Evolutionary conservation across 2,797 vertebrate genomes (phyloP).

Genomic region (Falco peregrinus): DNA sequence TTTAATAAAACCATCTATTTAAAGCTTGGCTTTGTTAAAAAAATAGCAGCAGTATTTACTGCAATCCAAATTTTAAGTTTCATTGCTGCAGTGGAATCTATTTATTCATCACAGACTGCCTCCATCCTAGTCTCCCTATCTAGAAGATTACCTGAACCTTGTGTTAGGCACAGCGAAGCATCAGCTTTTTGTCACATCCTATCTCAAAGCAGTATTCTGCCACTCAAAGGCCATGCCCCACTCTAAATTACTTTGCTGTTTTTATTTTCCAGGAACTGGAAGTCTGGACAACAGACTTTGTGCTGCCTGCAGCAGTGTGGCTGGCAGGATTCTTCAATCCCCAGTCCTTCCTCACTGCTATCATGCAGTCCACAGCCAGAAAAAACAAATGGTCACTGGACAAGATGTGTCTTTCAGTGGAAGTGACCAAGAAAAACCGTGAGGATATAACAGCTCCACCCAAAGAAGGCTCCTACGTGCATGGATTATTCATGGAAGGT

Average conservation of each 20-base stretch:
- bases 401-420: slow-evolving; percentile 78
- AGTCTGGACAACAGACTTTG: slow-evolving; percentile 77
- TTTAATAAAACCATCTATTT: neutral
- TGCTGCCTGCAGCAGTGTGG: slow-evolving; percentile 76
- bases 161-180: neutral
- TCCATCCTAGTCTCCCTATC: neutral
- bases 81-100: neutral
- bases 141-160: neutral
- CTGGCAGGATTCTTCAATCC: slow-evolving; percentile 80
- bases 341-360: slow-evolving; percentile 79
- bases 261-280: slow-evolving; percentile 74
- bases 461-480: slow-evolving; percentile 73
- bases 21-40: neutral
- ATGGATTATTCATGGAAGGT: slow-evolving; percentile 81
- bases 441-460: slow-evolving; percentile 77
- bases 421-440: slow-evolving; percentile 76
- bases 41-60: neutral
- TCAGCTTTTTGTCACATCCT: neutral
- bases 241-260: neutral
- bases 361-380: slow-evolving; percentile 80
- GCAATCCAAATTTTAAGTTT: neutral
- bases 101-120: neutral
- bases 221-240: neutral
- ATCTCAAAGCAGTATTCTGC: neutral
- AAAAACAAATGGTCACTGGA: slow-evolving; percentile 80